These are phyloP conservation scores for Macaria liturata DNA, from an alignment of 2,888 invertebrate species.

Conservation along the genomic window DNA sequence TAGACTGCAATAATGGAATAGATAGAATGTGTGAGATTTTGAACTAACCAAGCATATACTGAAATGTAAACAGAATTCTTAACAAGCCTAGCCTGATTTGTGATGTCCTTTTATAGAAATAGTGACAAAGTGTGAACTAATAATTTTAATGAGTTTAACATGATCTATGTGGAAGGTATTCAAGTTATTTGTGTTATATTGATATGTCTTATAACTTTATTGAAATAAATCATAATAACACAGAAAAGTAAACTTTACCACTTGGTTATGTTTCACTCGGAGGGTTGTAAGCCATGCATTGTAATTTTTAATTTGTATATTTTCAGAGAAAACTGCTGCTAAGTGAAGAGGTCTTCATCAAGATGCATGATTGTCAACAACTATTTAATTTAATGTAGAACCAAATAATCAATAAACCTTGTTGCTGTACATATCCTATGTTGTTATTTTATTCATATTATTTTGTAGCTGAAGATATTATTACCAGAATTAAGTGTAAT, in stretches of 20 bases:
- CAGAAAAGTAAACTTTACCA: too few species aligned
- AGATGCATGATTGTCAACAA: constrained; percentile 53
- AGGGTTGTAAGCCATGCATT: too few species aligned
- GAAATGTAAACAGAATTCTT: constrained; percentile 4
- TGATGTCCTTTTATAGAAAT: constrained; percentile 9
- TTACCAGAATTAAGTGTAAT: too few species aligned
- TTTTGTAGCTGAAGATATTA: too few species aligned
- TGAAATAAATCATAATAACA: too few species aligned
- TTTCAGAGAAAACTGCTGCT: too few species aligned
- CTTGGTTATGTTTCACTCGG: too few species aligned
- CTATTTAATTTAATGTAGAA: constrained; percentile 52
- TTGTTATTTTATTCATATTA: background rate
- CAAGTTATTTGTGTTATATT: too few species aligned
- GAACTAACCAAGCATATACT: constrained; percentile 23
- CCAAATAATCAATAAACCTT: constrained; percentile 47
- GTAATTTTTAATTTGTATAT: too few species aligned
- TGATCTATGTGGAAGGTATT: too few species aligned
- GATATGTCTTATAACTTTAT: too few species aligned
- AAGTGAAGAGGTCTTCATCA: constrained; percentile 46
- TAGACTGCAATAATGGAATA: constrained; percentile 5
- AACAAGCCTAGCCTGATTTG: constrained; percentile 10
- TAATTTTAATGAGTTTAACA: too few species aligned
- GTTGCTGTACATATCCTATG: constrained; percentile 35
- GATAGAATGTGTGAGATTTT: constrained; percentile 6
- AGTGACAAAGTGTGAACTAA: constrained; percentile 4